A percentile compares a stretch with the other conserved stretches of the same genome.
These are phyloP conservation scores for Rafetus swinhoei DNA, from an alignment of 2,113 vertebrate species.

Conservation along the genomic window DNA sequence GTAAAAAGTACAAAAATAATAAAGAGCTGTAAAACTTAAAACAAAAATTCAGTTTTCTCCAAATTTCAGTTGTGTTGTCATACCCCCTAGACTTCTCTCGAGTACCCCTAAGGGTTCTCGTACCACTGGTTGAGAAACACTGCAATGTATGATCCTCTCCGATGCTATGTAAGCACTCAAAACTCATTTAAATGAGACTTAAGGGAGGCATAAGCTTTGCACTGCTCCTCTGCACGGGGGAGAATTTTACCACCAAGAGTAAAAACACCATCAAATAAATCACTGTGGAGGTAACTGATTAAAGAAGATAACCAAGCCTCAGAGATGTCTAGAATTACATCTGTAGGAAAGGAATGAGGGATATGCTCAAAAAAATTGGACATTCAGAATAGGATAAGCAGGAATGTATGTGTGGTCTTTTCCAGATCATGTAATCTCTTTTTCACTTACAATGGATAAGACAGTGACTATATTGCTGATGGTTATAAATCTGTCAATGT, in stretches of 20 bases:
- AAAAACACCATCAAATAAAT: neutral
- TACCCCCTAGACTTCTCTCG: no score
- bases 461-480: neutral
- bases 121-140: no score
- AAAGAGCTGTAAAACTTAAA: no score
- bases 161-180: neutral
- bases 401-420: neutral
- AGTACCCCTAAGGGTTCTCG: no score
- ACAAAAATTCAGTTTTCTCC: no score
- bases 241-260: neutral
- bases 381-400: neutral
- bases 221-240: neutral
- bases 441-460: neutral
- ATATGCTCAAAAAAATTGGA: neutral
- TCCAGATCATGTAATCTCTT: neutral
- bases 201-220: neutral
- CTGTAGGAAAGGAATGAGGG: neutral
- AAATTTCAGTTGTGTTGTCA: no score
- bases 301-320: neutral
- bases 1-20: no score
- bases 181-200: neutral
- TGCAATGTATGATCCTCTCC: neutral
- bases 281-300: neutral
- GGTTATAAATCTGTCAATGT: neutral
- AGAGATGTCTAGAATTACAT: neutral